phyloP scores from a whole-genome alignment of 2,888 invertebrate species.

The Microctonus brassicae region DNA sequence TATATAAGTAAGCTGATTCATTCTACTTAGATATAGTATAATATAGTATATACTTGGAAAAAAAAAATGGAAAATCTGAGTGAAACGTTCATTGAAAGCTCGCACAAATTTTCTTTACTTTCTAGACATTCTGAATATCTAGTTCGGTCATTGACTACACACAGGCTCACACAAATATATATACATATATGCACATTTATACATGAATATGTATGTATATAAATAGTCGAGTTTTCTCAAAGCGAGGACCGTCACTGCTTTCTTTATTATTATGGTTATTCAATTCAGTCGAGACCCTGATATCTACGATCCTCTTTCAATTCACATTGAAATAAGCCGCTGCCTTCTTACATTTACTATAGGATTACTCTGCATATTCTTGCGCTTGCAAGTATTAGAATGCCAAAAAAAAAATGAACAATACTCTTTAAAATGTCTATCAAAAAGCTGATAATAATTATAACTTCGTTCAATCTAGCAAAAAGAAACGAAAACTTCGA shows the following conservation, averaged over 20 bases:
- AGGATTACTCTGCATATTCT: not conserved
- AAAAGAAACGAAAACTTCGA: too few species aligned
- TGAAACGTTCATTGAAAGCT: not conserved
- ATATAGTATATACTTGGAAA: too few species aligned
- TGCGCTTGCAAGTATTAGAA: constrained; percentile 27
- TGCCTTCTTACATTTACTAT: constrained; percentile 32
- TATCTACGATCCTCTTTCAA: constrained; percentile 61
- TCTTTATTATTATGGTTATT: constrained; percentile 61
- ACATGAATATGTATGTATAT: not conserved
- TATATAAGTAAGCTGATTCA: not conserved
- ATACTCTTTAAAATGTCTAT: not conserved
- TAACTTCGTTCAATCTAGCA: not conserved
- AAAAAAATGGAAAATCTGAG: not conserved
- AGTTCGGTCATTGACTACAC: not conserved
- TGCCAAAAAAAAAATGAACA: too few species aligned
- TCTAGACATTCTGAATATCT: not conserved
- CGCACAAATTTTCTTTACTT: not conserved
- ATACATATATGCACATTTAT: not conserved
- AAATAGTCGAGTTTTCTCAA: not conserved
- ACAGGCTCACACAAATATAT: not conserved
- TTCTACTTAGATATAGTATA: too few species aligned
- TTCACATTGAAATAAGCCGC: constrained; percentile 59
- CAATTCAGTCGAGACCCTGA: constrained; percentile 57
- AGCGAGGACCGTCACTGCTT: not conserved
- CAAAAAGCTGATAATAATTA: not conserved